Percentiles rank a stretch among this genome's conserved stretches.
phyloP scores from a whole-genome alignment of 2,113 vertebrate species.

The Hassar affinis region DNA sequence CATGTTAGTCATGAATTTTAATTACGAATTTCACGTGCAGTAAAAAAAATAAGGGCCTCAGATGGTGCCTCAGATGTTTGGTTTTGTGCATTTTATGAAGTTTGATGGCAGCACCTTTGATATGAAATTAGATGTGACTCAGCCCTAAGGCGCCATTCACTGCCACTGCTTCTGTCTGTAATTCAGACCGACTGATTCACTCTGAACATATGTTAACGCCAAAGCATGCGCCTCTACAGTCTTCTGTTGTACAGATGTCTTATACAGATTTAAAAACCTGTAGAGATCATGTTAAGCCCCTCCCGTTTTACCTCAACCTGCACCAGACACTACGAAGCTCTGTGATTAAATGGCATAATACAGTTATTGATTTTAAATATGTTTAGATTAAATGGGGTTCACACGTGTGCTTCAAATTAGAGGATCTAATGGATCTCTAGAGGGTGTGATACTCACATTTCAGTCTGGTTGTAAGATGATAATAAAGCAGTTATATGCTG shows the following conservation, averaged over 20 bases:
- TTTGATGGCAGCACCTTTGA: conserved; percentile 17
- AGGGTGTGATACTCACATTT: neutral
- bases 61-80: neutral
- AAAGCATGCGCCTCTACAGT: neutral
- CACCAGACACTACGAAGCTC: neutral
- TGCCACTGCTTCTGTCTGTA: conserved; percentile 23
- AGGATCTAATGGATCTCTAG: neutral
- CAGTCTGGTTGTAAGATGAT: neutral
- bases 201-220: conserved; percentile 47
- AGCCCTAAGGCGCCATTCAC: conserved; percentile 32
- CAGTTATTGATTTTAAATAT: neutral
- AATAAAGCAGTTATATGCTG: neutral
- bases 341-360: neutral
- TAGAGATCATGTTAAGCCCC: neutral
- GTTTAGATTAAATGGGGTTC: neutral
- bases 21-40: neutral
- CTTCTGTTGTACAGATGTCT: neutral
- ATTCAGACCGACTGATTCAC: conserved; percentile 32
- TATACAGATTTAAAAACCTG: neutral
- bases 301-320: neutral
- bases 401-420: neutral
- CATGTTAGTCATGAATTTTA: neutral
- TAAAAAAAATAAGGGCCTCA: neutral
- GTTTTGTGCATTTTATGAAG: neutral
- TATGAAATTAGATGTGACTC: conserved; percentile 35